These are phyloP conservation scores for Mallotus villosus DNA, from an alignment of 2,797 vertebrate genomes.

Conservation along the genomic window DNA sequence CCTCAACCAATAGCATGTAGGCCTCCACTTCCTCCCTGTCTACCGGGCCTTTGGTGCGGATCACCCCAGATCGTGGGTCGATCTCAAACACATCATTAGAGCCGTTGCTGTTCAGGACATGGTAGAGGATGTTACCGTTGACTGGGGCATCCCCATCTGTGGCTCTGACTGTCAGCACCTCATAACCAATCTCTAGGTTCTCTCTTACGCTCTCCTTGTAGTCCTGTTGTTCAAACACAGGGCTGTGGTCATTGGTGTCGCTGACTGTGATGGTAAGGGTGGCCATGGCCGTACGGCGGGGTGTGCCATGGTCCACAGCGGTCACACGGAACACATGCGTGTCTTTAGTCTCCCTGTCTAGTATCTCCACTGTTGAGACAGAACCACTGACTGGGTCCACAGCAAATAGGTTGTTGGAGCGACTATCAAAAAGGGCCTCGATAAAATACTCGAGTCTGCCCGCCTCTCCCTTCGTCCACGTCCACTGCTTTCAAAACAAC, in stretches of 20 bases:
- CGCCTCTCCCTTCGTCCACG: conserved; percentile 84
- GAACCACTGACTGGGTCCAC: conserved; percentile 78
- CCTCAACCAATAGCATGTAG: conserved; percentile 86
- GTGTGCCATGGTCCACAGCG: conserved; percentile 81
- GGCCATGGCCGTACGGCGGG: conserved; percentile 88
- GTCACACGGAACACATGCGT: conserved; percentile 92
- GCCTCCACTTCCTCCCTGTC: conserved; percentile 87
- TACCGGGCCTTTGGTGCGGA: conserved; percentile 87
- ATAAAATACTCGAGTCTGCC: conserved; percentile 86
- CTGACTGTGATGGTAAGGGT: conserved; percentile 88
- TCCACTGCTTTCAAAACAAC: conserved; percentile 83
- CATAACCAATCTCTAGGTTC: conserved; percentile 94
- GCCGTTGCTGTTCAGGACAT: conserved; percentile 78
- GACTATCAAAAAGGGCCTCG: conserved; percentile 93
- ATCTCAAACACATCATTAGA: conserved; percentile 88
- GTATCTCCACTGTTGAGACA: conserved; percentile 81
- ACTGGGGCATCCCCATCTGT: conserved; percentile 87
- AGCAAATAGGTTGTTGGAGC: conserved; percentile 86
- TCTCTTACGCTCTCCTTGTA: conserved; percentile 93
- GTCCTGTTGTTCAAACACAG: conserved; percentile 89
- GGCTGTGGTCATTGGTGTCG: conserved; percentile 90
- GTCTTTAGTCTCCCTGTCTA: conserved; percentile 93
- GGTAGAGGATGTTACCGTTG: conserved; percentile 93
- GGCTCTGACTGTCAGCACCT: conserved; percentile 92
- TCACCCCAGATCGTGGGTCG: conserved; percentile 88